Conservation (phyloP, 2,797 vertebrate genomes). For the Micrastur ruficollis region DNA sequence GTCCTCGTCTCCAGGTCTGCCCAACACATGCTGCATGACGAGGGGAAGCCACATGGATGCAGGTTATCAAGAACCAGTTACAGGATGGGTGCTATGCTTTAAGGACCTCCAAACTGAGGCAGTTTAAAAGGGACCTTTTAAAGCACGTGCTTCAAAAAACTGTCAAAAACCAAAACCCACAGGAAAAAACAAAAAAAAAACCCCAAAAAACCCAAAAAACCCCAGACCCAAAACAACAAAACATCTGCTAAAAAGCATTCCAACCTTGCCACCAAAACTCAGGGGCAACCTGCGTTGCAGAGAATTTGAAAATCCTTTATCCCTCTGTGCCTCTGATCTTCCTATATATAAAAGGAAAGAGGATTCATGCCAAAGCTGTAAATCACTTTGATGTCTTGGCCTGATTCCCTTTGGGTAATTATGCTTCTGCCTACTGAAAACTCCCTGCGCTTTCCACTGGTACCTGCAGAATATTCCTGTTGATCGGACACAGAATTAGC, state of each 20-base stretch:
- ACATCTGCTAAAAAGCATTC: conserved; percentile 6
- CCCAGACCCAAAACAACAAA: too few relatives aligned
- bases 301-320: conserved; percentile 18
- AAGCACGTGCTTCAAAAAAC: neutral
- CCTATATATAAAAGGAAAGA: conserved; percentile 16
- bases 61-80: neutral
- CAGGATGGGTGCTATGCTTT: neutral
- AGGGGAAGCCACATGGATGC: neutral
- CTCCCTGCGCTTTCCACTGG: neutral
- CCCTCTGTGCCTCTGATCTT: conserved; percentile 41
- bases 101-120: neutral
- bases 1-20: neutral
- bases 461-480: neutral
- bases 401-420: conserved; percentile 55
- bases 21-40: neutral
- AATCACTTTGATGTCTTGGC: conserved; percentile 59
- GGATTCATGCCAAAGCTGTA: conserved; percentile 37
- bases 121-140: neutral
- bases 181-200: neutral
- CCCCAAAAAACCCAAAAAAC: too few relatives aligned
- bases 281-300: conserved; percentile 28
- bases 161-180: neutral
- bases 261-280: conserved; percentile 28
- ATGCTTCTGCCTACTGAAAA: conserved; percentile 17
- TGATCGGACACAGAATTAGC: neutral